These are phyloP conservation scores for Lochmaea capreae DNA, from an alignment of 2,888 invertebrate species.

Conservation along the genomic window DNA sequence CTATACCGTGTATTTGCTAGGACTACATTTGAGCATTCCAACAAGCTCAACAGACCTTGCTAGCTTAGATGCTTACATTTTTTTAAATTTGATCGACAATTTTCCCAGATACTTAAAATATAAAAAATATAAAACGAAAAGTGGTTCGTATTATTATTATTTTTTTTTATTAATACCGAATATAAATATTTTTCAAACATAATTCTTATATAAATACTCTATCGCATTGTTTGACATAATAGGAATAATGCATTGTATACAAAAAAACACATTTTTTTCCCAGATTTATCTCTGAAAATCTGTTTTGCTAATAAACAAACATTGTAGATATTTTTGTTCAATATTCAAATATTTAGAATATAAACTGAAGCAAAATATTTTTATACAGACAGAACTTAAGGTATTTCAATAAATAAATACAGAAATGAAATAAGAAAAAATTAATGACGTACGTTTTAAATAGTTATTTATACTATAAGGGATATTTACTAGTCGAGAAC, in stretches of 20 bases:
- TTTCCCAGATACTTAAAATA: too few relatives aligned
- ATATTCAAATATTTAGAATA: background rate
- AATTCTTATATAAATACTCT: background rate
- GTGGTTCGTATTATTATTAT: background rate
- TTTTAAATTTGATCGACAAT: too few relatives aligned
- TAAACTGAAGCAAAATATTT: background rate
- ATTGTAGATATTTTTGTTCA: background rate
- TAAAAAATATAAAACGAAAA: too few relatives aligned
- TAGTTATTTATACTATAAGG: too few relatives aligned
- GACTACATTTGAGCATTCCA: too few relatives aligned
- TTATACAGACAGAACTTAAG: background rate
- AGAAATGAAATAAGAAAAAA: too few relatives aligned
- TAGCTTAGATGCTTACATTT: too few relatives aligned
- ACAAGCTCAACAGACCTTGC: too few relatives aligned
- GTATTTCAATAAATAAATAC: background rate
- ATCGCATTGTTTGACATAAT: background rate
- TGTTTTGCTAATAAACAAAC: slow-evolving; percentile 1
- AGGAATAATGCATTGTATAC: background rate
- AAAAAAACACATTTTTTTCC: background rate
- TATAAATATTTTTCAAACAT: background rate
- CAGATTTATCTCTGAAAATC: background rate
- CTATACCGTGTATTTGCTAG: too few relatives aligned
- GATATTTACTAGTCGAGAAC: too few relatives aligned
- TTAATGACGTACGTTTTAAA: too few relatives aligned
- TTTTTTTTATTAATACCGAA: background rate